Evolutionary conservation across 2,797 vertebrate genomes (phyloP).

Genomic region (Leptoclinus maculatus): DNA sequence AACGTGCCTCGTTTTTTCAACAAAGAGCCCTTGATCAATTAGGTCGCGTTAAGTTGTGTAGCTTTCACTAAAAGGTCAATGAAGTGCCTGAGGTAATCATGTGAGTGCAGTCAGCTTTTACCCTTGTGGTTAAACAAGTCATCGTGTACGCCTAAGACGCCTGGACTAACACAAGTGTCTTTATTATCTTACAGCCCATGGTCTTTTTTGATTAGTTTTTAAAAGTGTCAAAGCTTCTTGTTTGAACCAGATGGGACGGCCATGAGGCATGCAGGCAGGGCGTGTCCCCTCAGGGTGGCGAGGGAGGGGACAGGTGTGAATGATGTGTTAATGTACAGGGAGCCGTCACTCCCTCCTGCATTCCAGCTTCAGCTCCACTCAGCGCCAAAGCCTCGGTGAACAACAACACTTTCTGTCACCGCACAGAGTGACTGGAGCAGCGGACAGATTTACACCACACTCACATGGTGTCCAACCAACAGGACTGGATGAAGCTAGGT

Average conservation of each 20-base stretch:
- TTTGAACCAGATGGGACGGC: slow-evolving; percentile 21
- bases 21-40: slow-evolving; percentile 62
- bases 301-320: slow-evolving; percentile 74
- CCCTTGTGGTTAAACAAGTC: background rate
- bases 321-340: slow-evolving; percentile 33
- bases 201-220: slow-evolving; percentile 14
- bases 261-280: slow-evolving; percentile 37
- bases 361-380: slow-evolving; percentile 53
- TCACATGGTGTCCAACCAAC: slow-evolving; percentile 34
- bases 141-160: background rate
- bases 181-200: slow-evolving; percentile 1
- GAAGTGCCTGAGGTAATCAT: background rate
- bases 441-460: slow-evolving; percentile 32
- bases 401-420: slow-evolving; percentile 21
- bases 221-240: slow-evolving; percentile 19
- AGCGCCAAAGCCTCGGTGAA: slow-evolving; percentile 17
- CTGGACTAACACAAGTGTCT: background rate
- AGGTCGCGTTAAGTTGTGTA: background rate
- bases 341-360: slow-evolving; percentile 52
- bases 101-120: background rate
- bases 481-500: slow-evolving; percentile 48
- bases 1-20: slow-evolving; percentile 12
- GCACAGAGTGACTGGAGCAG: slow-evolving; percentile 35
- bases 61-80: slow-evolving; percentile 1
- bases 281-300: slow-evolving; percentile 23